Conservation (phyloP, 2,888 invertebrate species). For the Drosophila fulvimacula region DNA sequence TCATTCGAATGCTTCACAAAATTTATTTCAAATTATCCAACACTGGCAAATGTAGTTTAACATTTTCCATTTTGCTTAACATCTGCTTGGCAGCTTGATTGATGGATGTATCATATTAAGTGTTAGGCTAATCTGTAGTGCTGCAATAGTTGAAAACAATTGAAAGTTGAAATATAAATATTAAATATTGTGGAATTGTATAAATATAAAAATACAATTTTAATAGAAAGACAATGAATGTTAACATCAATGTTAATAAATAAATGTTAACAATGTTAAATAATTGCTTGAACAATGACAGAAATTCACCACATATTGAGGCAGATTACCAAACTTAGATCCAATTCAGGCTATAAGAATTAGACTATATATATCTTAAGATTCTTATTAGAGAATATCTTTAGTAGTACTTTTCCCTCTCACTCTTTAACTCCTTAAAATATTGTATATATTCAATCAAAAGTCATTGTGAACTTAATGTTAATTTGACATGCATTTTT, state of each 20-base stretch:
- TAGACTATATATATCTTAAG: no score
- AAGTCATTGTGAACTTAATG: neutral
- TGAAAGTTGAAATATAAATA: neutral
- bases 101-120: constrained; percentile 3
- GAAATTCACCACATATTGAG: neutral
- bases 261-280: neutral
- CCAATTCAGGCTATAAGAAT: no score
- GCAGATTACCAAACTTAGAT: no score
- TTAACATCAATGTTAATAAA: neutral
- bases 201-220: neutral
- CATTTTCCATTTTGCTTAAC: constrained; percentile 23
- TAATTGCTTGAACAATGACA: neutral
- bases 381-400: no score
- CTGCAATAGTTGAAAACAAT: neutral
- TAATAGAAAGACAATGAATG: neutral
- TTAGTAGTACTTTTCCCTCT: no score
- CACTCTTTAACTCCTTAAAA: no score
- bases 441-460: no score
- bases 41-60: constrained; percentile 17
- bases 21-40: constrained; percentile 15
- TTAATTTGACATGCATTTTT: neutral
- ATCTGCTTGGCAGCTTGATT: constrained; percentile 3
- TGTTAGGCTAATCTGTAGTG: neutral
- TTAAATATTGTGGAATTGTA: neutral
- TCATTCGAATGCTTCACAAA: constrained; percentile 21